Evolutionary conservation across 1,140 invertebrate species (phyloP).

Genomic region (Cyphomyrmex costatus): DNA sequence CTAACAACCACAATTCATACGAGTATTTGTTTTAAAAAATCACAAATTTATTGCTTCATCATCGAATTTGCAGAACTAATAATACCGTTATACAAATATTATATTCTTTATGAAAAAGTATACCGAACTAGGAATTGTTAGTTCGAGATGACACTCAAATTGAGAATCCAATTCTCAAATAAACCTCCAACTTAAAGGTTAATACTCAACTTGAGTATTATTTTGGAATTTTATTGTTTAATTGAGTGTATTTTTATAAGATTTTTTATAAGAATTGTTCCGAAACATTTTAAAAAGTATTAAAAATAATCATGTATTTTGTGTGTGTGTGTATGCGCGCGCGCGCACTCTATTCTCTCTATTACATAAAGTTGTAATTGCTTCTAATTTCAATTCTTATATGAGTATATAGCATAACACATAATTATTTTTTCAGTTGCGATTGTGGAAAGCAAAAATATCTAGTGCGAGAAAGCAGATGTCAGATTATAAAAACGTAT

Average conservation of each 20-base stretch:
- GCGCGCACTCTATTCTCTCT: not conserved
- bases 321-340: not conserved
- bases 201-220: no score
- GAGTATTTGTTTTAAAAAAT: slow-evolving; percentile 5
- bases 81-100: not conserved
- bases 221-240: no score
- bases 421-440: slow-evolving; percentile 38
- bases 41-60: not conserved
- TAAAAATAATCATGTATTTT: not conserved
- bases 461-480: not conserved
- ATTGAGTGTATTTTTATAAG: no score
- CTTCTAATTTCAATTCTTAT: slow-evolving; percentile 20
- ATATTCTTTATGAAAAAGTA: no score
- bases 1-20: not conserved
- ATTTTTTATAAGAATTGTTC: no score
- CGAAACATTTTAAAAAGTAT: not conserved
- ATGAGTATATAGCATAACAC: not conserved
- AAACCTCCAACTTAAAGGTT: no score
- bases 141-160: no score
- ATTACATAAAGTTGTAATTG: not conserved
- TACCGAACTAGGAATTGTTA: no score
- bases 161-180: no score
- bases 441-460: slow-evolving; percentile 22
- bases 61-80: not conserved
- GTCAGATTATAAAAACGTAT: slow-evolving; percentile 64